Base-by-base conservation (phyloP, 2,797 vertebrate genomes). In the Microctenopoma lineatum region DNA sequence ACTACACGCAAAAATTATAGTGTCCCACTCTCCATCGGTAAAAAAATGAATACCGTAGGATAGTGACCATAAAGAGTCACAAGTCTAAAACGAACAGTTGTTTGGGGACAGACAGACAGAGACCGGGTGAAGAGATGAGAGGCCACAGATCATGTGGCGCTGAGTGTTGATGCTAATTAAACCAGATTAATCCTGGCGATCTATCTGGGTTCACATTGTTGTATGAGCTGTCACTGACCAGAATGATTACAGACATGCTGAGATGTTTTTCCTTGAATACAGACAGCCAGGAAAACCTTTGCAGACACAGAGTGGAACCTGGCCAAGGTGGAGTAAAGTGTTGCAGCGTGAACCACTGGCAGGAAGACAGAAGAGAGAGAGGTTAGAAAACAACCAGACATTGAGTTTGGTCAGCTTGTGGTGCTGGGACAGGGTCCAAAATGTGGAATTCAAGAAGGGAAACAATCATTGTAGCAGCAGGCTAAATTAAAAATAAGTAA, bases 291-390 rank as follows among this genome's bases (percentile, higher is more conserved):
- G 67, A 64, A 79, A 76, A 72, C 66, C 62, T 59, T 66, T 73
- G 67, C 74, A 85, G 84, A 32, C 29, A 87, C 84, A 89, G 75
- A 79, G 55, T 88, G 88, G 83, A 88, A 56, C 48, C 34, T 32
- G 70, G 79, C 84, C 88, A 90, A 72, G 29, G 60, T 65, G 65
- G 66, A 79, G 63, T 69, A 26, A 57, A 78, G 78, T 72, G 69
- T n/a, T 69, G 39, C 59, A 66, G 73, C 71, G 70, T 45, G 75
- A 90, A 82, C 73, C 59, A 41, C 80, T 84, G 80, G 76, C 84
- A 78, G 73, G 44, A 58, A 70, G 64, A 71, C 68, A 71, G 71
- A 75, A 54, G 29, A 80, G 59, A 76, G 59, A 59, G 59, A 47
- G 54, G 62, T 81, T 81, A 75, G 63, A 77, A 53, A 80, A 70